Base-by-base conservation (phyloP, 2,113 vertebrate genomes). In the Dascyllus trimaculatus region DNA sequence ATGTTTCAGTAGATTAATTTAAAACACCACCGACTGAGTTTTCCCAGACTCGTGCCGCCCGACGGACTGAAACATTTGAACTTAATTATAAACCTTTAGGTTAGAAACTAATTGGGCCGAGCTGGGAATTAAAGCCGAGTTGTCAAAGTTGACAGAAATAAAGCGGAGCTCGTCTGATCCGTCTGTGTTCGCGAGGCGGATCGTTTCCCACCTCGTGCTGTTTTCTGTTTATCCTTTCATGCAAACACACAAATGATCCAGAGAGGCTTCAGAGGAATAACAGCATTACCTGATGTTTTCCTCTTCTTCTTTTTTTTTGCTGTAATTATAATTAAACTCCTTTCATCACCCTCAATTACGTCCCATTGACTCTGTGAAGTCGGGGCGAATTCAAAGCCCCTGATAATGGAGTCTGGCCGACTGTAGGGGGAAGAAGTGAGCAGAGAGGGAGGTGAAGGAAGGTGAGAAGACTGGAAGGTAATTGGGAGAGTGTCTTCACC, bases 261-360 rank as follows among this genome's bases (percentile, higher is more conserved):
- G 38, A 75, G 11, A 35, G 11, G 14, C 53, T 32, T 2, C 25
- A 9, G 4, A 21, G 56, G 84, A 87, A 85, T 78, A 35, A 70
- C 81, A 75, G 52, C 26, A 78, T 64, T 60, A 26, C 48, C 62
- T 58, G 68, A 6, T 9, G 32, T 35, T 0, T 11, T 56, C 57
- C 75, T 21, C 19, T 72, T 29, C 29, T 29, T 29, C 65, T 56
- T 38, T 17, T 13, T 61, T 46, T 73, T 78, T 65, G 15, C 75
- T 64, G 46, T 86, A 87, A 91, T 90, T 84, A 78, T 82, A 89
- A 88, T 92, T 78, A 92, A 88, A 81, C 68, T 58, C 74, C 54
- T 80, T 85, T 92, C 81, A 90, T 91, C 87, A 80, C 73, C 84
- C 66, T 77, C 78, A 85, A 78, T 88, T 91, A 86, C 68, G 71